Base-by-base conservation (phyloP, 2,797 vertebrate species). In the Helicolenus hilgendorfi region DNA sequence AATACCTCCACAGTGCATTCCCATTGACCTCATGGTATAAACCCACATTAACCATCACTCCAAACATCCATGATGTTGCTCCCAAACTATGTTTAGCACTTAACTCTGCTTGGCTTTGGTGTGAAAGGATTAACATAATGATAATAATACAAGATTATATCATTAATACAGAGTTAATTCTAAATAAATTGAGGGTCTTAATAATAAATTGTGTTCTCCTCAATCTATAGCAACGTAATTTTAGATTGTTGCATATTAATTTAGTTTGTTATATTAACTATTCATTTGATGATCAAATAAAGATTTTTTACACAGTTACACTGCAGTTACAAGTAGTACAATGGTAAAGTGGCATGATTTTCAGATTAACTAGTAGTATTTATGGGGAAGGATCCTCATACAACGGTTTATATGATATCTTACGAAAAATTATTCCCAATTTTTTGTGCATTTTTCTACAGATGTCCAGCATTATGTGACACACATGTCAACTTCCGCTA, bases 301-400 rank as follows among this genome's bases (percentile, higher is more conserved):
- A 36, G 1, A 20, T 22, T 27, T 22, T 56, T 2, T 11, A 11
- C n/a, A 24, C 0, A 35, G 10, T 27, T 53, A 38, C 0, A 0
- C 45, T 20, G 18, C 45, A 20, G 18, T 49, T 49, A 49, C 45
- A 49, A 49, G 45, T 49, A 49, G 62, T 45, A 41, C 15, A 79
- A 55, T 20, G 13, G 36, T 4, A 53, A 33, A 5, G 20, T 11
- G 36, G 3, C 31, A 9, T 67, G 72, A 68, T 78, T n/a, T 79
- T 76, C 38, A 36, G 31, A 69, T 72, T 26, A 38, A 59, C 60
- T 35, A 11, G 68, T 72, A 31, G 74, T 79, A 81, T 70, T 62
- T 79, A 70, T 73, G 45, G 18, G 18, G 18, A 49, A 49, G 45
- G 3, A 49, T 49, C 45, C 45, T 49, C 18, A 49, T 9, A 49